These are phyloP conservation scores for Gyps fulvus DNA, from an alignment of 2,113 vertebrate species.

Conservation along the genomic window DNA sequence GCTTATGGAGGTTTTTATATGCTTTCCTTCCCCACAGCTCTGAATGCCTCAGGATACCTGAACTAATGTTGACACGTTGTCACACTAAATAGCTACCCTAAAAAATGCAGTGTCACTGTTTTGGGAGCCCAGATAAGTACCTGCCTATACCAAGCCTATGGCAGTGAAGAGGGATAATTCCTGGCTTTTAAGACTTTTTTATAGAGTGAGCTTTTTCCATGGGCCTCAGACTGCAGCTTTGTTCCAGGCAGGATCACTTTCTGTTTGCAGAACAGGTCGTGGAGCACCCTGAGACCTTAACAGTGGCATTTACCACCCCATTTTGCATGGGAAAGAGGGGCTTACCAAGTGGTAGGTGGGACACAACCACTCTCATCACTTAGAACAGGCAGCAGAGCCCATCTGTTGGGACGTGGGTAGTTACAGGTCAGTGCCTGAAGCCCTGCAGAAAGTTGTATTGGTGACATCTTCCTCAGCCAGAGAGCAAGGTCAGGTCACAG, in stretches of 20 bases:
- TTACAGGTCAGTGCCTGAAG: background rate
- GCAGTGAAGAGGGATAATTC: background rate
- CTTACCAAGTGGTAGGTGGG: background rate
- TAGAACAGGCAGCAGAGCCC: background rate
- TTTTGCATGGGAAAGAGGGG: background rate
- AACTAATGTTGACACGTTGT: background rate
- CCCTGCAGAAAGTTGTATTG: background rate
- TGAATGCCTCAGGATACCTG: background rate
- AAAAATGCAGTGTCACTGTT: background rate
- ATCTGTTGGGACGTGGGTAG: rapidly evolving
- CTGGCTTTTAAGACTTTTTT: background rate
- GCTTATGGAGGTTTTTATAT: background rate
- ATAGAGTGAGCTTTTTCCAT: background rate
- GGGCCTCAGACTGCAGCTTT: background rate
- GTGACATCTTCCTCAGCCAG: background rate
- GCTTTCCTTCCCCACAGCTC: background rate
- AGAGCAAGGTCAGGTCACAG: background rate
- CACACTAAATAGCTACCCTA: background rate
- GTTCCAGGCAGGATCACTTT: background rate
- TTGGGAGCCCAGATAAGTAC: background rate
- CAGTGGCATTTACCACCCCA: background rate
- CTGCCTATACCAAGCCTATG: background rate
- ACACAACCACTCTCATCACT: background rate
- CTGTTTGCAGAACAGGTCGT: background rate
- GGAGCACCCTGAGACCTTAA: background rate